These are phyloP conservation scores for Drosophila athabasca DNA, from an alignment of 1,140 invertebrate species.

Conservation along the genomic window DNA sequence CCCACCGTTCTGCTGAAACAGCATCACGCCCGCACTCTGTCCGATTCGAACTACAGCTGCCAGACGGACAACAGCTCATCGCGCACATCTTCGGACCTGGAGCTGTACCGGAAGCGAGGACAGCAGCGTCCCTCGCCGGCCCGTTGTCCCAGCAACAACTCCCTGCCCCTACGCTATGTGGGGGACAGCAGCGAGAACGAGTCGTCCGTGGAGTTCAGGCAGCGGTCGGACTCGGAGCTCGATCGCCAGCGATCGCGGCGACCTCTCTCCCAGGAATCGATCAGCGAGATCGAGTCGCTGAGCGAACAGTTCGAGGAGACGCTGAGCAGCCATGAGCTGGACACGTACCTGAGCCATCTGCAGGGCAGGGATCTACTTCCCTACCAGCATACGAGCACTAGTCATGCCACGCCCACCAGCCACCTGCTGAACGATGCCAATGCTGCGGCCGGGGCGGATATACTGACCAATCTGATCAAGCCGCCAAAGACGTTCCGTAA, in stretches of 20 bases:
- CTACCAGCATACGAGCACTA: conserved; percentile 29
- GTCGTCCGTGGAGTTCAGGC: conserved; percentile 85
- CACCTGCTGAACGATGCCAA: conserved; percentile 56
- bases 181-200: conserved; percentile 73
- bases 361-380: conserved; percentile 84
- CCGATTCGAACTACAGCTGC: conserved; percentile 80
- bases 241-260: conserved; percentile 88
- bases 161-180: conserved; percentile 43
- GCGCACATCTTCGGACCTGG: conserved; percentile 78
- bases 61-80: conserved; percentile 82
- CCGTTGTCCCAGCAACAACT: conserved; percentile 72
- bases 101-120: conserved; percentile 70
- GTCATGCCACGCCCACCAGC: conserved; percentile 46
- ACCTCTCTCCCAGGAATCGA: conserved; percentile 88
- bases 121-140: conserved; percentile 55
- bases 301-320: conserved; percentile 86
- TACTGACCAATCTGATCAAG: conserved; percentile 75
- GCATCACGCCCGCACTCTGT: conserved; percentile 76
- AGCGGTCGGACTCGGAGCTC: conserved; percentile 84
- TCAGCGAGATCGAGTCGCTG: conserved; percentile 87
- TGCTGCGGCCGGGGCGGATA: conserved; percentile 44
- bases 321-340: conserved; percentile 86
- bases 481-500: conserved; percentile 80
- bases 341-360: conserved; percentile 87
- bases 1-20: conserved; percentile 51